These are phyloP conservation scores for Boloria euphrosyne DNA, from an alignment of 2,888 invertebrate species.

Conservation along the genomic window DNA sequence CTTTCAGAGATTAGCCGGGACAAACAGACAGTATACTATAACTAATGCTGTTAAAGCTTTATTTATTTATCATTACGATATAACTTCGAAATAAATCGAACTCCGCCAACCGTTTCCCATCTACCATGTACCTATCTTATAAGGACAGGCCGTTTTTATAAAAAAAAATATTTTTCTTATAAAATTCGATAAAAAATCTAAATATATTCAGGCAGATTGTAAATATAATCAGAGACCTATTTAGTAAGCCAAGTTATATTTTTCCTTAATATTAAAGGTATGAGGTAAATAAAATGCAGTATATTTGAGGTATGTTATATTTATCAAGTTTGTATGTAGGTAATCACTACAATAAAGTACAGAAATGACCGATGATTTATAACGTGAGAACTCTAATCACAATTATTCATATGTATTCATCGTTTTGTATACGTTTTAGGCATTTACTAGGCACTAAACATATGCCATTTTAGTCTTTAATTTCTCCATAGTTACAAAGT, in stretches of 20 bases:
- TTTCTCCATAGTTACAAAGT: conserved; percentile 70
- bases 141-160: too few species aligned
- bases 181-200: too few species aligned
- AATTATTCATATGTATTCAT: conserved; percentile 79
- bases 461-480: conserved; percentile 73
- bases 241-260: not conserved
- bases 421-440: conserved; percentile 77
- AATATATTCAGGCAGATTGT: too few species aligned
- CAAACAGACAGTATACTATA: too few species aligned
- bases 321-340: conserved; percentile 82
- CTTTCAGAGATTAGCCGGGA: too few species aligned
- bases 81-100: too few species aligned
- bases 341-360: conserved; percentile 80
- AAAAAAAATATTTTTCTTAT: too few species aligned
- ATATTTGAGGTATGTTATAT: conserved; percentile 80
- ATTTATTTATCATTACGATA: too few species aligned
- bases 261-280: not conserved
- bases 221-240: too few species aligned
- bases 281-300: conserved; percentile 50
- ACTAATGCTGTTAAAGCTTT: too few species aligned
- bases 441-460: conserved; percentile 71
- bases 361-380: conserved; percentile 78
- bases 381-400: conserved; percentile 75
- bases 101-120: too few species aligned
- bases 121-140: too few species aligned